phyloP scores from a whole-genome alignment of 2,888 invertebrate genomes.

The Drosophila cracens region DNA sequence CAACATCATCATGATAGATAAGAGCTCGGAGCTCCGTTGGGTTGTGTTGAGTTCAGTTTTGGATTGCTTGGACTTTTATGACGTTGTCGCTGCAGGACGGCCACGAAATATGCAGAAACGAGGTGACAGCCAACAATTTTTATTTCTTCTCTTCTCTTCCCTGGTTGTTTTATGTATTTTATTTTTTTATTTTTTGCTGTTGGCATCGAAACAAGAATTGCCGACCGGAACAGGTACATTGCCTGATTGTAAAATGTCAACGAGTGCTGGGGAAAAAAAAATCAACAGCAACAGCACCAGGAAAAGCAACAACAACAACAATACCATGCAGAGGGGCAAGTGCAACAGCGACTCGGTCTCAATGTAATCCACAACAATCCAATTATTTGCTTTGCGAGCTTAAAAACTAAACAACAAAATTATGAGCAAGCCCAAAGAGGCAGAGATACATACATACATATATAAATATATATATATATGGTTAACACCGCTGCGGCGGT shows the following conservation, averaged over 20 bases:
- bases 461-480: background rate
- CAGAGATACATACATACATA: background rate
- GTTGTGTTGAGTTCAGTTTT: slow-evolving; percentile 19
- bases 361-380: slow-evolving; percentile 62
- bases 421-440: slow-evolving; percentile 52
- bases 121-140: slow-evolving; percentile 71
- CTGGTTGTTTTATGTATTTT: background rate
- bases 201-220: slow-evolving; percentile 50
- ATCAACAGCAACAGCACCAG: background rate
- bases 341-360: slow-evolving; percentile 33
- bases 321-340: slow-evolving; percentile 13
- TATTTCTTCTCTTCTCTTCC: slow-evolving; percentile 30
- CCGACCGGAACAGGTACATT: slow-evolving; percentile 64
- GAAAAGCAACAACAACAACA: background rate
- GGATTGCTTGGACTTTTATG: slow-evolving; percentile 58
- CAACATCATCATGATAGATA: slow-evolving; percentile 77
- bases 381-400: slow-evolving; percentile 65
- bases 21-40: slow-evolving; percentile 41
- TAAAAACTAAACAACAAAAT: slow-evolving; percentile 66
- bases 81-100: slow-evolving; percentile 46
- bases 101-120: slow-evolving; percentile 68
- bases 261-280: slow-evolving; percentile 22
- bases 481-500: slow-evolving; percentile 47
- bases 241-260: slow-evolving; percentile 64
- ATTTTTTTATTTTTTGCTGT: slow-evolving; percentile 4